Conservation (phyloP, 2,797 vertebrate species). For the Pachyuromys duprasi region DNA sequence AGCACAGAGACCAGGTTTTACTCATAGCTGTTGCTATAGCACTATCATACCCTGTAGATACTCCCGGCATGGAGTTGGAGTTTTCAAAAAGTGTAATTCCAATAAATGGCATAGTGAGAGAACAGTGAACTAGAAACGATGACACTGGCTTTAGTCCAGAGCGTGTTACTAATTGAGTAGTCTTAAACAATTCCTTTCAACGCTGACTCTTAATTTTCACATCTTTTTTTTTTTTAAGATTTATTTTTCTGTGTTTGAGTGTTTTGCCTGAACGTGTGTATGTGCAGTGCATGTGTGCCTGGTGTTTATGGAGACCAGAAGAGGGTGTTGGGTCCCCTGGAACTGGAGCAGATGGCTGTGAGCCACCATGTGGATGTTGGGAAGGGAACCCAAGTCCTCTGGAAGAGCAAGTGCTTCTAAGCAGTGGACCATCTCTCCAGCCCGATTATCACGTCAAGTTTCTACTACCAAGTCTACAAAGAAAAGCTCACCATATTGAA, state of each 20-base stretch:
- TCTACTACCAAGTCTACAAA: neutral
- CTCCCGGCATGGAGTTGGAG: neutral
- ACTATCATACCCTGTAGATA: neutral
- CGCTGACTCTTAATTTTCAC: constrained; percentile 29
- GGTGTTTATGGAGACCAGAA: neutral
- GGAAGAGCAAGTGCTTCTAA: neutral
- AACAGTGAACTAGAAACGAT: neutral
- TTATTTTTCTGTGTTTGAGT: neutral
- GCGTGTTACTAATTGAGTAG: constrained; percentile 29
- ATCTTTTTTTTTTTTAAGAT: neutral
- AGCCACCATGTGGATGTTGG: neutral
- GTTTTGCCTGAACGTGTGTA: neutral
- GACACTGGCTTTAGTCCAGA: constrained; percentile 6
- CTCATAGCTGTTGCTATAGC: neutral
- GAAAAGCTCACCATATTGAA: constrained; percentile 12
- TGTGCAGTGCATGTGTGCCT: neutral
- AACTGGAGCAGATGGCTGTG: neutral
- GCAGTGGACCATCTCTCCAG: neutral
- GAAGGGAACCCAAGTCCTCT: neutral
- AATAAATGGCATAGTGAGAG: neutral
- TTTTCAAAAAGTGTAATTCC: constrained; percentile 17
- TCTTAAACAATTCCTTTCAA: constrained; percentile 37
- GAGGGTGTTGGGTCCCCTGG: neutral
- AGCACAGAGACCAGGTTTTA: neutral
- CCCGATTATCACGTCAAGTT: constrained; percentile 28